A percentile compares a stretch with the other conserved stretches of the same genome.
These are phyloP conservation scores for Pyrocephalus nanus DNA, from an alignment of 2,797 vertebrate species.

Conservation along the genomic window DNA sequence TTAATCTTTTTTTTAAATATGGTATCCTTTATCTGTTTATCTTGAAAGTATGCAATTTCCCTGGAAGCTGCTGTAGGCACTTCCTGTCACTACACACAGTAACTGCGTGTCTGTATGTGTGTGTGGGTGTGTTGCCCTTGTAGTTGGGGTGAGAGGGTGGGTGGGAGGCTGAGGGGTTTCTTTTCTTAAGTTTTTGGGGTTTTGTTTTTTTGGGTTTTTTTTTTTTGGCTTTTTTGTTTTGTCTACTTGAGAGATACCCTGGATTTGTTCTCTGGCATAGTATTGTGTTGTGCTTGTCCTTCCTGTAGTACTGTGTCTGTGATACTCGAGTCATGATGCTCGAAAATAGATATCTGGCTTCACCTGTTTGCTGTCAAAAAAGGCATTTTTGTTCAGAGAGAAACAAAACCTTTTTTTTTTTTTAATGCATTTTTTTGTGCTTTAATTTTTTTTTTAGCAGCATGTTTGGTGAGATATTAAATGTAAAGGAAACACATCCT, in stretches of 20 bases:
- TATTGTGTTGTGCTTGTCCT: background rate
- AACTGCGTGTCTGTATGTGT: background rate
- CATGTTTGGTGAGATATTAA: background rate
- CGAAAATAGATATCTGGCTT: background rate
- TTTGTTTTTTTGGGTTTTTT: background rate
- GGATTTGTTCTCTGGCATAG: background rate
- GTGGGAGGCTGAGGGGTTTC: background rate
- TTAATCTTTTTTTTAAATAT: background rate
- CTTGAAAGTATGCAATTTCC: background rate
- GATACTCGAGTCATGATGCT: background rate
- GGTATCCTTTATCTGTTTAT: background rate
- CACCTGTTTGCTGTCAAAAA: constrained; percentile 19
- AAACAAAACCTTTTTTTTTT: background rate
- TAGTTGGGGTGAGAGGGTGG: background rate
- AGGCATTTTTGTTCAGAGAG: background rate
- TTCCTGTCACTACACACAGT: background rate
- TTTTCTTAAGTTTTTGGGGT: background rate
- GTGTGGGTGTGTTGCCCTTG: background rate
- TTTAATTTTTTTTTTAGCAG: constrained; percentile 11
- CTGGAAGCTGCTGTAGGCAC: background rate
- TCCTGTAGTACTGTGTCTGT: background rate
- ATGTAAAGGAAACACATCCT: background rate
- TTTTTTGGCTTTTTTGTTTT: background rate
- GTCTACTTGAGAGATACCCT: background rate
- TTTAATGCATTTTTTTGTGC: background rate